Evolutionary conservation across 2,888 invertebrate genomes (phyloP).

Genomic region (Habrosyne pyritoides): DNA sequence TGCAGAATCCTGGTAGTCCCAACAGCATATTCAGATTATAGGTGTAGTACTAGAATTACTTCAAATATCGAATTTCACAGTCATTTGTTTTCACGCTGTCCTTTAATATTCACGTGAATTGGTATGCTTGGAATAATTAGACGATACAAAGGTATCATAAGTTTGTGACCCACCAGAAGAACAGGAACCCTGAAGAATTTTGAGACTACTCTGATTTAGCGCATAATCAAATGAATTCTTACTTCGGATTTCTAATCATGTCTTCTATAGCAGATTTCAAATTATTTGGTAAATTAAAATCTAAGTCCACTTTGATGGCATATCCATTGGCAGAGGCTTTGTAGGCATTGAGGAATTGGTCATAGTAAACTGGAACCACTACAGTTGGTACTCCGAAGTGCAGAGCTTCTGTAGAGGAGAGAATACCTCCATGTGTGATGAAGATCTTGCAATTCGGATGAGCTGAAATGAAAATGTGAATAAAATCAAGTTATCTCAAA

Average conservation of each 20-base stretch:
- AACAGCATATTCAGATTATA: too few species aligned
- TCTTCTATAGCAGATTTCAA: conserved; percentile 45
- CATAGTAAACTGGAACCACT: conserved; percentile 53
- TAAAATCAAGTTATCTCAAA: neutral
- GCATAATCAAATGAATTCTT: conserved; percentile 13
- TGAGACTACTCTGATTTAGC: too few species aligned
- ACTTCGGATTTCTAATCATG: conserved; percentile 25
- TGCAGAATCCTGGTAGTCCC: too few species aligned
- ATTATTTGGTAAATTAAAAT: conserved; percentile 38
- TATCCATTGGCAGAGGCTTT: conserved; percentile 52
- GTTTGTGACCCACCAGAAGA: too few species aligned
- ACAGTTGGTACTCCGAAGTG: conserved; percentile 57
- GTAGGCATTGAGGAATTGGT: conserved; percentile 58
- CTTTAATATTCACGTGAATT: too few species aligned
- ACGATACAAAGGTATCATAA: too few species aligned
- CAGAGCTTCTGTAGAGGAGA: conserved; percentile 53
- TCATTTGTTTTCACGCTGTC: too few species aligned
- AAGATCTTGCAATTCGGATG: conserved; percentile 53
- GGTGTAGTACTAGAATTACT: too few species aligned
- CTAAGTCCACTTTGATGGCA: conserved; percentile 44
- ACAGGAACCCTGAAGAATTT: too few species aligned
- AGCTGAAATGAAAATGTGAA: conserved; percentile 35
- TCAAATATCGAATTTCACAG: too few species aligned
- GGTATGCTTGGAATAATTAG: too few species aligned
- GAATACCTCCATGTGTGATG: conserved; percentile 54